phyloP scores from a whole-genome alignment of 92 coral and sea anemone genomes.

The Nematostella vectensis region DNA sequence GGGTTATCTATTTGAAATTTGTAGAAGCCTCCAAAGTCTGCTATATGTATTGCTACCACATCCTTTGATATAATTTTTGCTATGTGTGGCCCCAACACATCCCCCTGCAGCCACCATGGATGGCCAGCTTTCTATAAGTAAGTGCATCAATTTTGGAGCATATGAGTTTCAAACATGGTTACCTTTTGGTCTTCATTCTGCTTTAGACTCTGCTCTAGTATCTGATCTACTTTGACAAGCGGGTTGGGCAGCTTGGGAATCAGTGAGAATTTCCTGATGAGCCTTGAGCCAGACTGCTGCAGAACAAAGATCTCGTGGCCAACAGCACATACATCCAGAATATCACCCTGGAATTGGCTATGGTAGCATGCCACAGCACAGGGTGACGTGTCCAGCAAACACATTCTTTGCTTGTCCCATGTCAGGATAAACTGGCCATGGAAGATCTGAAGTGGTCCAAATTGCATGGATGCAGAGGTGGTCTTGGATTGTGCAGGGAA shows the following conservation, averaged over 20 bases:
- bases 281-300: conserved; percentile 61
- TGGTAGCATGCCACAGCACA: conserved; percentile 77
- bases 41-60: too few relatives aligned
- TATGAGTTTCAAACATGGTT: too few relatives aligned
- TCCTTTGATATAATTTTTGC: too few relatives aligned
- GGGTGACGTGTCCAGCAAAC: conserved; percentile 84
- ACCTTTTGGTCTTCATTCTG: too few relatives aligned
- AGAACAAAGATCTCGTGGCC: conserved; percentile 86
- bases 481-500: conserved; percentile 24
- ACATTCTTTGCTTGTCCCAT: conserved; percentile 71
- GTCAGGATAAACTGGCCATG: conserved; percentile 83
- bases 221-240: conserved; percentile 28
- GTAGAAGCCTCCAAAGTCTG: too few relatives aligned
- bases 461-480: conserved; percentile 43
- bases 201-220: conserved; percentile 13
- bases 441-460: conserved; percentile 53
- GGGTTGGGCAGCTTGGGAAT: conserved; percentile 74
- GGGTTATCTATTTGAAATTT: too few relatives aligned
- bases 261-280: conserved; percentile 45
- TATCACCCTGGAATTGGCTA: conserved; percentile 61
- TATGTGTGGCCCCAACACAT: too few relatives aligned
- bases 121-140: too few relatives aligned
- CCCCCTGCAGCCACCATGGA: too few relatives aligned
- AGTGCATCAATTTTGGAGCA: too few relatives aligned
- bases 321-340: conserved; percentile 66